Base-by-base conservation (phyloP, 2,888 invertebrate species). In the Candidula unifasciata region DNA sequence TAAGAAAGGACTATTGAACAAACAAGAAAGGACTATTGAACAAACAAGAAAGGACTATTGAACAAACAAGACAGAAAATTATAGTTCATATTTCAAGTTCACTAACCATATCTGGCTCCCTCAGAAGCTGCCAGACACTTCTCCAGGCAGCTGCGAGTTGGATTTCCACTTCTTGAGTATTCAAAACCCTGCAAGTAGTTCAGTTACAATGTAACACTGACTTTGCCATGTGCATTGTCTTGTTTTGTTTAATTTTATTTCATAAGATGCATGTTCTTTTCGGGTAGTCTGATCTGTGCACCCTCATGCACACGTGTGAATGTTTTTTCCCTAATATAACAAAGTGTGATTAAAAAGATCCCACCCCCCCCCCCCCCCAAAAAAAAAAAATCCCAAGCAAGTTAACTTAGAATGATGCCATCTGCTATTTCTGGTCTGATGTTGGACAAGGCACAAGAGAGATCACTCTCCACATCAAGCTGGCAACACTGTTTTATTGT, bases 101-200 rank as follows among this genome's bases (percentile, higher is more conserved):
- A 60, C 89, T 89, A 90, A 88, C 96, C 97, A 94, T 97, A 95
- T 94, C 97, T 97, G 21, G 96, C 99, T 89, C 96, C 96, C 92
- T 99, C 99, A 85, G 99, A 94, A 0, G 97, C 95, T 2, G 99
- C 99, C 71, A 99, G 94, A 92, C 97, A 97, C 89, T 96, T 95
- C 94, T 99, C 98, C 85, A 99, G 94, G 37, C 96, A 96, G 89
- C 96, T 96, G 87, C 99, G 95, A 0, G 97, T 97, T 44, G 99
- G 99, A 94, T 99, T 99, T 64, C 98, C 98, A 92, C 97, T 97
- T 92, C 99, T 95, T 0, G 97, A 96, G 93, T 99, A 99, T 89
- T 98, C 98, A 94, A 95, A 99, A 79, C 97, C 96, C 97, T 97
- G 91, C 85, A 93, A 88, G 44, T 44, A 13, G 13, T 44, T 44